These are phyloP conservation scores for Bombus balteatus DNA, from an alignment of 1,140 invertebrate species.

Conservation along the genomic window DNA sequence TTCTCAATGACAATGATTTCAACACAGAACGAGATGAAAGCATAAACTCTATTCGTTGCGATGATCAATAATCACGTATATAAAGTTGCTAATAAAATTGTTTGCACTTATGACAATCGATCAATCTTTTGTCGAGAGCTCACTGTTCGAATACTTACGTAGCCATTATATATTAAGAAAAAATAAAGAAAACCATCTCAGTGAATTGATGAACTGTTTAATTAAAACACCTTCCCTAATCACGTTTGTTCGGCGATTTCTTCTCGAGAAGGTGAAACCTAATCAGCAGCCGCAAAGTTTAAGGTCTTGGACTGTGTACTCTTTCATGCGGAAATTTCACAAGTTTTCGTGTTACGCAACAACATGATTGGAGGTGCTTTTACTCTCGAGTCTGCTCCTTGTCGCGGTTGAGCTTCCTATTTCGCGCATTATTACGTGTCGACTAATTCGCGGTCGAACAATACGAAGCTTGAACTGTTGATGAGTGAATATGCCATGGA, in stretches of 20 bases:
- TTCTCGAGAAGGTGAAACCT: neutral
- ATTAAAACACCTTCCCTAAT: neutral
- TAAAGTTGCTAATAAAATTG: no score
- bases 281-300: constrained; percentile 22
- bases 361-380: constrained; percentile 39
- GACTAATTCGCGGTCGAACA: neutral
- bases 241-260: fast-evolving
- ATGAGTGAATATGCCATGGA: no score
- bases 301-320: constrained; percentile 44
- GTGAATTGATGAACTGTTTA: neutral
- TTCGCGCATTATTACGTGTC: constrained; percentile 63
- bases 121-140: neutral
- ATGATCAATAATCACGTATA: neutral
- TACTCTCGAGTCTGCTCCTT: constrained; percentile 70
- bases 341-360: constrained; percentile 24
- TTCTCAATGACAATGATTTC: neutral
- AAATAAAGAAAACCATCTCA: neutral
- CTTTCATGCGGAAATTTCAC: constrained; percentile 38
- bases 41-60: neutral
- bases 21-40: neutral
- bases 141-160: no score
- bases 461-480: neutral
- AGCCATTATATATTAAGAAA: neutral
- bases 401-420: constrained; percentile 70
- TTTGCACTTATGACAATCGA: neutral